These are phyloP conservation scores for Pogonognathellus flavescens DNA, from an alignment of 1,140 invertebrate species.

Conservation along the genomic window DNA sequence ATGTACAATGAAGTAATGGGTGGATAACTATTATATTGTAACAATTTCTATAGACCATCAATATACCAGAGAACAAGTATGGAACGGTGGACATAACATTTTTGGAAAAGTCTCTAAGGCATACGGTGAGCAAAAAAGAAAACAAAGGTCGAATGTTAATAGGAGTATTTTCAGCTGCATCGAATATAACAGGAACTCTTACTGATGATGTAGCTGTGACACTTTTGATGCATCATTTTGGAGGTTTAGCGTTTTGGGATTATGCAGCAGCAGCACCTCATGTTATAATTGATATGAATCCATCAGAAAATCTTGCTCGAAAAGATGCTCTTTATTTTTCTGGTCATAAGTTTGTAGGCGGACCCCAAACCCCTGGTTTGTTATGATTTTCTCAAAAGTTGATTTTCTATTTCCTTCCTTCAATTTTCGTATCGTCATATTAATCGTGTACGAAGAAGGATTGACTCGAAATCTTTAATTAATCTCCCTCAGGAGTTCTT, in stretches of 20 bases:
- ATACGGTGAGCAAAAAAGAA: not conserved
- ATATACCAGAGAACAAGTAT: constrained; percentile 53
- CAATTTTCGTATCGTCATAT: too few relatives aligned
- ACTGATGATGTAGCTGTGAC: constrained; percentile 71
- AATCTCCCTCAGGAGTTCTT: constrained; percentile 72
- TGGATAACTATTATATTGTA: constrained; percentile 7
- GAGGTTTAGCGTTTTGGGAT: constrained; percentile 73
- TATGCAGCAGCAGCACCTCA: constrained; percentile 82
- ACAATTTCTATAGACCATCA: constrained; percentile 36
- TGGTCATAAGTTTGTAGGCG: constrained; percentile 91
- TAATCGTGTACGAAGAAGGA: too few relatives aligned
- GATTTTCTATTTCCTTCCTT: too few relatives aligned
- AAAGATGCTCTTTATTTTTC: constrained; percentile 94
- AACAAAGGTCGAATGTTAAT: constrained; percentile 69
- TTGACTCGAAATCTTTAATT: too few relatives aligned
- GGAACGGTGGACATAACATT: constrained; percentile 51
- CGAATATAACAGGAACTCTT: constrained; percentile 75
- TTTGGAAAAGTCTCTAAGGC: constrained; percentile 44
- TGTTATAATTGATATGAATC: constrained; percentile 88
- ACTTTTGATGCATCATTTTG: constrained; percentile 71
- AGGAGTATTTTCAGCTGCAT: constrained; percentile 74
- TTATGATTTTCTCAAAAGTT: too few relatives aligned
- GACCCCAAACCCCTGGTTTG: constrained; percentile 81
- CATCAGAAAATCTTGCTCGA: constrained; percentile 78
- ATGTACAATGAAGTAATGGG: too few relatives aligned